phyloP scores from a whole-genome alignment of 2,113 vertebrate species.

The Epinephelus moara region DNA sequence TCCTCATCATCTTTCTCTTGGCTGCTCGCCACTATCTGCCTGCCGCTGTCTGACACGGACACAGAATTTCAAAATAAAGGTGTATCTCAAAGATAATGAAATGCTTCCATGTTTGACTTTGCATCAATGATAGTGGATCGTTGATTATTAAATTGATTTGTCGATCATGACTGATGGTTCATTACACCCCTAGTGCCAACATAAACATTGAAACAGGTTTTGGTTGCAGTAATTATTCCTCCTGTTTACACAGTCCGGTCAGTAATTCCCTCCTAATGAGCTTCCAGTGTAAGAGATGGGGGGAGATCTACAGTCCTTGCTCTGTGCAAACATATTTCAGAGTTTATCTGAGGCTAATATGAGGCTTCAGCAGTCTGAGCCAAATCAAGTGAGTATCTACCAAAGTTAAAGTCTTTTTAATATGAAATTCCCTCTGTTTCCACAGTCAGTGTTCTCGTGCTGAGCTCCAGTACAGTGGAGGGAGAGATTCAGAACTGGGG shows the following conservation, averaged over 20 bases:
- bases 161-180: no score
- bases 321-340: slow-evolving; percentile 1
- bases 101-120: no score
- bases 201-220: background rate
- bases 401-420: background rate
- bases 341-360: slow-evolving; percentile 4
- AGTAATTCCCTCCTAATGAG: slow-evolving; percentile 15
- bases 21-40: no score
- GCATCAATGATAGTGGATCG: no score
- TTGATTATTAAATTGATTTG: no score
- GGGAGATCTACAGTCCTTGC: background rate
- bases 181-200: background rate
- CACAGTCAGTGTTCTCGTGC: background rate
- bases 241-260: background rate
- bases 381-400: background rate
- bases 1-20: no score
- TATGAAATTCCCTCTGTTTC: background rate
- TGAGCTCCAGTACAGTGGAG: background rate
- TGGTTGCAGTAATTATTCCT: background rate
- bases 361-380: background rate
- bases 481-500: background rate
- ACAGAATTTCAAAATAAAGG: no score
- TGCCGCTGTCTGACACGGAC: no score
- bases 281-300: background rate
- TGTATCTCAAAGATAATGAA: no score